Evolutionary conservation across 2,888 invertebrate genomes (phyloP).

Genomic region (Nemapogon koenigi): DNA sequence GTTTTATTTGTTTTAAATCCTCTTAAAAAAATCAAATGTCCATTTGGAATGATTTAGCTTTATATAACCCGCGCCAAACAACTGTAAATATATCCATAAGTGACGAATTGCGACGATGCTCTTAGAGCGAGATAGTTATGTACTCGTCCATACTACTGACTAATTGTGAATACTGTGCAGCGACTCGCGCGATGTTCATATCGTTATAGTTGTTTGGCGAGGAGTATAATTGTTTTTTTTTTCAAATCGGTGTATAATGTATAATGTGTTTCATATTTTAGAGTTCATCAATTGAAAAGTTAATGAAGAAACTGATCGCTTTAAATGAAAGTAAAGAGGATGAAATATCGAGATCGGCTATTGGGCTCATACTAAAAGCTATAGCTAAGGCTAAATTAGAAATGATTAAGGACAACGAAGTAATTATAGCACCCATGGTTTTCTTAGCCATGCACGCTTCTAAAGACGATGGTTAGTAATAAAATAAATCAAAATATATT

Average conservation of each 20-base stretch:
- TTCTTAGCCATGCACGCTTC: conserved; percentile 92
- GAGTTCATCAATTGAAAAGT: conserved; percentile 61
- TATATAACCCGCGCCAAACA: too few species aligned
- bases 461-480: conserved; percentile 70
- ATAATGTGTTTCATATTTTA: conserved; percentile 19
- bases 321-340: conserved; percentile 68
- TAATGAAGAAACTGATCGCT: conserved; percentile 61
- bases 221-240: too few species aligned
- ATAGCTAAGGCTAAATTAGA: conserved; percentile 86
- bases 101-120: too few species aligned
- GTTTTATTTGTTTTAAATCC: conserved; percentile 7
- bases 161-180: too few species aligned
- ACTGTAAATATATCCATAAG: too few species aligned
- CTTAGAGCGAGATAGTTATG: too few species aligned
- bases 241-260: too few species aligned
- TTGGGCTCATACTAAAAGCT: conserved; percentile 78
- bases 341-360: conserved; percentile 74
- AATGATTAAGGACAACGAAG: conserved; percentile 78
- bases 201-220: too few species aligned
- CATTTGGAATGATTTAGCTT: too few species aligned
- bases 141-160: too few species aligned
- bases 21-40: background rate
- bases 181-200: too few species aligned
- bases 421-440: conserved; percentile 78
- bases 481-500: too few species aligned